phyloP scores from a whole-genome alignment of 2,888 invertebrate genomes.

The Leptinotarsa peninsularis region DNA sequence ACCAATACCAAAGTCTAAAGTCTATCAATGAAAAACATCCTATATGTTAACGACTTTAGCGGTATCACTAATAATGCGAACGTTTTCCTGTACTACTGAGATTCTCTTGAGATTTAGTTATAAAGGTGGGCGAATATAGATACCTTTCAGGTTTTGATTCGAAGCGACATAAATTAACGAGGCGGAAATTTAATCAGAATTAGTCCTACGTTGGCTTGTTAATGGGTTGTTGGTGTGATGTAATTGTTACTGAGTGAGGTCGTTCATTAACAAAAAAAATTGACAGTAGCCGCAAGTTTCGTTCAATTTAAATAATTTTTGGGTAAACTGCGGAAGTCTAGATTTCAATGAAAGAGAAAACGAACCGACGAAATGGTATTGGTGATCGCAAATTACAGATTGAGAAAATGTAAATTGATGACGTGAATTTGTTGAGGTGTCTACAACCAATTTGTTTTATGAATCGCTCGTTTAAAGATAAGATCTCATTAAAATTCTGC shows the following conservation, averaged over 20 bases:
- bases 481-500: too few relatives aligned
- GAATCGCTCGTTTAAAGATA: not conserved
- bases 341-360: slow-evolving; percentile 4
- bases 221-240: slow-evolving; percentile 18
- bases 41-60: too few relatives aligned
- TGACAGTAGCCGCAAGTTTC: slow-evolving; percentile 9
- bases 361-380: not conserved
- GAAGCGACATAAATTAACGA: slow-evolving; percentile 30
- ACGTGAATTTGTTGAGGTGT: not conserved
- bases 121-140: slow-evolving; percentile 18
- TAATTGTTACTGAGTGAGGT: slow-evolving; percentile 13
- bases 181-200: slow-evolving; percentile 33
- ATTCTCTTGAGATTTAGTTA: slow-evolving; percentile 4
- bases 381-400: not conserved
- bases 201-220: slow-evolving; percentile 22
- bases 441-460: too few relatives aligned
- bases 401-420: not conserved
- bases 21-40: too few relatives aligned
- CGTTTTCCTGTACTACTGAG: slow-evolving; percentile 8
- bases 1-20: too few relatives aligned
- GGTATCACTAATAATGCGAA: not conserved
- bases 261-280: slow-evolving; percentile 7
- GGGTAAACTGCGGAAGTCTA: not conserved
- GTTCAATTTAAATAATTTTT: not conserved
- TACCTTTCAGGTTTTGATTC: slow-evolving; percentile 20